phyloP scores from a whole-genome alignment of 2,888 invertebrate genomes.

The Sylvicola fuscatus region DNA sequence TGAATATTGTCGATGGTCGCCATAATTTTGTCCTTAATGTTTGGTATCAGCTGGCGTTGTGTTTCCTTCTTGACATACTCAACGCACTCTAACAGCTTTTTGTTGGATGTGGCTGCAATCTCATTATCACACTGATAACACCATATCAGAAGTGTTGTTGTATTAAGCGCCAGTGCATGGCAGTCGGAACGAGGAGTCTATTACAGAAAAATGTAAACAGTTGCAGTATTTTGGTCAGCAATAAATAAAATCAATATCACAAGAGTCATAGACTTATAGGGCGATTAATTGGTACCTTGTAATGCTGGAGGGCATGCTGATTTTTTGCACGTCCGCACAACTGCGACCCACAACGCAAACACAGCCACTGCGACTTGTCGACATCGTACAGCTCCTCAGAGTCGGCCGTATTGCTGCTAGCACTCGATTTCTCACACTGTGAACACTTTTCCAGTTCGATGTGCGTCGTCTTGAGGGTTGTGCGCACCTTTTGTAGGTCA shows the following conservation, averaged over 20 bases:
- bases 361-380: constrained; percentile 43
- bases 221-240: too few relatives aligned
- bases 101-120: constrained; percentile 34
- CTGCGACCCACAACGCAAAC: constrained; percentile 59
- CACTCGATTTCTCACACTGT: constrained; percentile 31
- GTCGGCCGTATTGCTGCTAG: constrained; percentile 22
- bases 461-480: constrained; percentile 30
- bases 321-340: constrained; percentile 47
- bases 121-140: constrained; percentile 61
- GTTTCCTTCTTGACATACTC: constrained; percentile 45
- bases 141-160: constrained; percentile 49
- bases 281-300: constrained; percentile 20
- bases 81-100: constrained; percentile 51
- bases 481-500: constrained; percentile 37
- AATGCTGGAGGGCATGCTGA: constrained; percentile 56
- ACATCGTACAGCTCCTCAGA: constrained; percentile 30
- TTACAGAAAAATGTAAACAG: not conserved
- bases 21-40: constrained; percentile 1
- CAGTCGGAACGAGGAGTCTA: constrained; percentile 50
- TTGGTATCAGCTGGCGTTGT: constrained; percentile 7
- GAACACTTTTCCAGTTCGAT: constrained; percentile 32
- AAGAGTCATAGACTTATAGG: too few relatives aligned
- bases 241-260: too few relatives aligned
- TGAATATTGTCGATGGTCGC: constrained; percentile 10
- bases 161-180: constrained; percentile 53